Conservation (phyloP, 2,113 vertebrate species). For the Larimichthys polyactis region DNA sequence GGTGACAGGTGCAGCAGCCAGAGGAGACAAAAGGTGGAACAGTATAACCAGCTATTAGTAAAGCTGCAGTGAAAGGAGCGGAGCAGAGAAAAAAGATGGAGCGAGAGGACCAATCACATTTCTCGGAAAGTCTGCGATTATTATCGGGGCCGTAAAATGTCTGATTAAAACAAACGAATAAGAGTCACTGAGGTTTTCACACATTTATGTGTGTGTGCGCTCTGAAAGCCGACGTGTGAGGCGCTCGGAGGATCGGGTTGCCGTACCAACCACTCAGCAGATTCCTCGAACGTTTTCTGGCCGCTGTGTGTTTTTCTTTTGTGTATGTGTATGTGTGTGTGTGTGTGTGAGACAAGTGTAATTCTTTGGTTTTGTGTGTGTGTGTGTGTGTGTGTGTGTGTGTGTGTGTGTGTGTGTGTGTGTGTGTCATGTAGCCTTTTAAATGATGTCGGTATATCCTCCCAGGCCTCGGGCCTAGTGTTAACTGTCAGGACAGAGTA, state of each 20-base stretch:
- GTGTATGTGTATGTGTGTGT: slow-evolving; percentile 5
- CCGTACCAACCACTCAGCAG: slow-evolving; percentile 84
- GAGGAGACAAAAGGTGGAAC: slow-evolving; percentile 44
- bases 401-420: slow-evolving; percentile 20
- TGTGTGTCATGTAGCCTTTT: slow-evolving; percentile 19
- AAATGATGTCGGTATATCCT: slow-evolving; percentile 27
- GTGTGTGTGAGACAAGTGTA: slow-evolving; percentile 39
- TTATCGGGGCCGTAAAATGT: slow-evolving; percentile 5
- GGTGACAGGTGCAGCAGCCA: slow-evolving; percentile 61
- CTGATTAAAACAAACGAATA: slow-evolving; percentile 6
- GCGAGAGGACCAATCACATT: neutral
- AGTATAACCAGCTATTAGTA: slow-evolving; percentile 60
- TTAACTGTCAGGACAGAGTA: slow-evolving; percentile 67
- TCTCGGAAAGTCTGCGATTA: neutral
- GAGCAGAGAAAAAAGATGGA: neutral
- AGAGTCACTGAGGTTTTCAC: neutral
- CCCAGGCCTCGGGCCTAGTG: slow-evolving; percentile 62
- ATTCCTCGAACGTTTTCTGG: slow-evolving; percentile 75
- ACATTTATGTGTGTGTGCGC: neutral
- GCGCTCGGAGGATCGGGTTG: slow-evolving; percentile 79
- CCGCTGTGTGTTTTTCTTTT: slow-evolving; percentile 59
- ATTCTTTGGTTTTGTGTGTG: slow-evolving; percentile 12
- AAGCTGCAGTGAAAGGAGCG: slow-evolving; percentile 13
- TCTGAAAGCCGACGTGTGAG: slow-evolving; percentile 50
- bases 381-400: slow-evolving; percentile 5